Percentiles rank a stretch among this genome's conserved stretches.
Evolutionary conservation across 2,888 invertebrate genomes (phyloP).

Genomic region (Chrysopilus asiliformis): DNA sequence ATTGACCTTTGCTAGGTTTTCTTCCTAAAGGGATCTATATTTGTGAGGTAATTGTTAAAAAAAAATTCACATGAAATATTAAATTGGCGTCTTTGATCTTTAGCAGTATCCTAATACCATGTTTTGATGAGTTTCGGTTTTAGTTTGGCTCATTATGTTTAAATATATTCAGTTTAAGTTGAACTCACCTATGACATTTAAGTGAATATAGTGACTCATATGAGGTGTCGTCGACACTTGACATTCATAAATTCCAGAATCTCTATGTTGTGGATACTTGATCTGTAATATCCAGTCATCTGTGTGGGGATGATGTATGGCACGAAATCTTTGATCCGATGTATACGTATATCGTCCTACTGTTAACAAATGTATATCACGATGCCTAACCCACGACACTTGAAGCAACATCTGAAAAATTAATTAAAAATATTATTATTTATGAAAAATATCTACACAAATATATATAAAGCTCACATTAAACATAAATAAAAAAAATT

Average conservation of each 20-base stretch:
- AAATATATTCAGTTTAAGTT: too few species aligned
- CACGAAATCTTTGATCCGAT: slow-evolving; percentile 79
- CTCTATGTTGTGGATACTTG: slow-evolving; percentile 82
- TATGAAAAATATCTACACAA: not conserved
- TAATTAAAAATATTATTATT: too few species aligned
- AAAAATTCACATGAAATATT: too few species aligned
- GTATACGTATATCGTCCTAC: slow-evolving; percentile 85
- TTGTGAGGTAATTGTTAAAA: too few species aligned
- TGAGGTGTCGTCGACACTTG: slow-evolving; percentile 90
- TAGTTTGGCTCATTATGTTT: too few species aligned
- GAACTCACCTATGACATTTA: slow-evolving; percentile 82
- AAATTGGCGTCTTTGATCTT: too few species aligned
- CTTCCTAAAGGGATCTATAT: too few species aligned
- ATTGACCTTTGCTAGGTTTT: too few species aligned
- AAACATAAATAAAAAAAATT: not conserved
- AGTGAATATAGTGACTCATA: slow-evolving; percentile 81
- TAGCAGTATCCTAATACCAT: too few species aligned
- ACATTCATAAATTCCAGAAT: slow-evolving; percentile 80
- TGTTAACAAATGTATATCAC: slow-evolving; percentile 79
- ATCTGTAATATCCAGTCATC: slow-evolving; percentile 90
- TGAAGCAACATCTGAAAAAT: slow-evolving; percentile 51
- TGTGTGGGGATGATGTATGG: slow-evolving; percentile 70
- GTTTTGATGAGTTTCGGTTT: too few species aligned
- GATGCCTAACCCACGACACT: slow-evolving; percentile 85
- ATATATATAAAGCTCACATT: not conserved